These are phyloP conservation scores for Lycorma delicatula DNA, from an alignment of 1,140 invertebrate genomes.

Conservation along the genomic window DNA sequence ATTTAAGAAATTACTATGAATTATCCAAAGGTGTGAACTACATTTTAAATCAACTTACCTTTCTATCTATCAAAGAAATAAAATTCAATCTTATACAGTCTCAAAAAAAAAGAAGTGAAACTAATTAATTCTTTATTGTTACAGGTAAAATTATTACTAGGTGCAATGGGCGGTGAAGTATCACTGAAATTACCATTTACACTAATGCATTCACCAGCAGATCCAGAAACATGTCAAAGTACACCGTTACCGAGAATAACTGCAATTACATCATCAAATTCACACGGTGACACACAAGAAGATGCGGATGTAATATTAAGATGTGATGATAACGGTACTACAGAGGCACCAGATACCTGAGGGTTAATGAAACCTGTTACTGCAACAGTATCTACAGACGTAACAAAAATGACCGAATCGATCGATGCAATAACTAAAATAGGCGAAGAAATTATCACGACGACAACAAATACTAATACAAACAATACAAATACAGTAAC, in stretches of 20 bases:
- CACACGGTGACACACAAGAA: background rate
- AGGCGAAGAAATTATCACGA: slow-evolving; percentile 26
- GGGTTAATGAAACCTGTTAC: background rate
- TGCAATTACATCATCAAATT: background rate
- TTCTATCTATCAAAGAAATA: no score
- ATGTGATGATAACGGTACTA: slow-evolving; percentile 25
- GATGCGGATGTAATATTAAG: slow-evolving; percentile 37
- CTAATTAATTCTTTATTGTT: no score
- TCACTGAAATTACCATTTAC: slow-evolving; percentile 73
- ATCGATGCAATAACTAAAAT: slow-evolving; percentile 29
- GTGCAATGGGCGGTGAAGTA: slow-evolving; percentile 68
- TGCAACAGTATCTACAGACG: slow-evolving; percentile 21
- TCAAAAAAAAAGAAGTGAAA: no score
- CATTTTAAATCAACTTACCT: no score
- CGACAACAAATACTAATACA: slow-evolving; percentile 1
- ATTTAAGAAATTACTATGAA: no score
- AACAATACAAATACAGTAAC: background rate
- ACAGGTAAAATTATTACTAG: slow-evolving; percentile 60
- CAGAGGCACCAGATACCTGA: background rate
- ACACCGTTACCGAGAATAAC: slow-evolving; percentile 24
- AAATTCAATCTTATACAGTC: no score
- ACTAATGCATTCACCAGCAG: slow-evolving; percentile 48
- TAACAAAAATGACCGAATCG: slow-evolving; percentile 26
- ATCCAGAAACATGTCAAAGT: slow-evolving; percentile 32
- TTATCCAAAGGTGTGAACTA: no score